Percentiles rank a stretch among this genome's conserved stretches.
phyloP scores from a whole-genome alignment of 2,113 vertebrate species.

The Mixornis gularis region DNA sequence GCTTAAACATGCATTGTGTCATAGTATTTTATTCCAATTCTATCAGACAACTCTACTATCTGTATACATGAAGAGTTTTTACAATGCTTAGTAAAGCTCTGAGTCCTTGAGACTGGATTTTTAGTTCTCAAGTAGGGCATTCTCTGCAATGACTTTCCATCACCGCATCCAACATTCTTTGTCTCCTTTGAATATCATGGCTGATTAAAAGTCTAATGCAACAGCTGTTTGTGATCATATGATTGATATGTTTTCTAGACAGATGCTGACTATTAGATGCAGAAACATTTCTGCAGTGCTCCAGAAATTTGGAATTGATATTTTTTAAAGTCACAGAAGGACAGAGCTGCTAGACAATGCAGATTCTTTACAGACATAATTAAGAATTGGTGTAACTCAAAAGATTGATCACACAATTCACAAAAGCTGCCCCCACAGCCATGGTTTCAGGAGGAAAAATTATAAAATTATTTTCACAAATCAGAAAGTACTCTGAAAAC shows the following conservation, averaged over 20 bases:
- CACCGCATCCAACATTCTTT: conserved; percentile 59
- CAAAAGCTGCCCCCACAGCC: fast-evolving
- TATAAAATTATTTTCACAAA: not conserved
- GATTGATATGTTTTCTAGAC: conserved; percentile 67
- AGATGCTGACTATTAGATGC: conserved; percentile 64
- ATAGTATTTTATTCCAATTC: not conserved
- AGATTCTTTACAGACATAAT: not conserved
- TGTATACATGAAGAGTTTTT: conserved; percentile 10
- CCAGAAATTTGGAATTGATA: not conserved
- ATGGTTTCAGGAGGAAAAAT: not conserved
- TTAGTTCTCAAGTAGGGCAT: conserved; percentile 17
- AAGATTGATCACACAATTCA: not conserved
- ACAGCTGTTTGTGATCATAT: conserved; percentile 71
- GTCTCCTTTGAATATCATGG: conserved; percentile 62
- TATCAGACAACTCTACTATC: not conserved
- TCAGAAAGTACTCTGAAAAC: not conserved
- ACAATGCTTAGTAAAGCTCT: conserved; percentile 4
- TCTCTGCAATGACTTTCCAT: conserved; percentile 65
- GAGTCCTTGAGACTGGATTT: conserved; percentile 18
- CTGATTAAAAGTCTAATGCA: conserved; percentile 66
- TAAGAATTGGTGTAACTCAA: not conserved
- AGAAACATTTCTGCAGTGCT: conserved; percentile 8
- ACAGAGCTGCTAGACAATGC: not conserved
- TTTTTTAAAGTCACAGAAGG: not conserved
- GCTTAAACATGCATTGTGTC: not conserved